Conservation (phyloP, 2,113 vertebrate genomes). For the Jaculus jaculus region DNA sequence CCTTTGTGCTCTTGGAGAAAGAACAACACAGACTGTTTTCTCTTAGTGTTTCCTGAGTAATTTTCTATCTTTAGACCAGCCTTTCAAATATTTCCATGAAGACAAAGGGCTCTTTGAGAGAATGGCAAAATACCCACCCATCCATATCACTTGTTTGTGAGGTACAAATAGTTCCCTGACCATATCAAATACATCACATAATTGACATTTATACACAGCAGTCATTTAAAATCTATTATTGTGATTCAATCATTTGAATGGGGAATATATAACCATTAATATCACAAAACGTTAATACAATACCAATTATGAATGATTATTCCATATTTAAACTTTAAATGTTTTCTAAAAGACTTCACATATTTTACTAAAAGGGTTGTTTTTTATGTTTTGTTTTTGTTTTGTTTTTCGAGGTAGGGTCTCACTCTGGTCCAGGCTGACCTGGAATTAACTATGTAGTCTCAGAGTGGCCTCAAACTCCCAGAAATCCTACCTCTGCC, state of each 20-base stretch:
- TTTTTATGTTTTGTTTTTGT: too few species aligned
- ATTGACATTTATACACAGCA: slow-evolving; percentile 62
- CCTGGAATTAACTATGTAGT: too few species aligned
- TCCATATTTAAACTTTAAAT: slow-evolving; percentile 6
- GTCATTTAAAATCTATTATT: slow-evolving; percentile 62
- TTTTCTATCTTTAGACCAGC: slow-evolving; percentile 64
- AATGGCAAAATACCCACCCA: slow-evolving; percentile 59
- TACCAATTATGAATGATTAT: not conserved
- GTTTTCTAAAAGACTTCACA: slow-evolving; percentile 15
- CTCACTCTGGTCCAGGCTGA: too few species aligned
- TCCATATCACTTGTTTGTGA: slow-evolving; percentile 50
- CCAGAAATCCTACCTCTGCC: too few species aligned
- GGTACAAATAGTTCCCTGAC: slow-evolving; percentile 65
- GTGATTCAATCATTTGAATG: slow-evolving; percentile 62
- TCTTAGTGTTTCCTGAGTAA: slow-evolving; percentile 63
- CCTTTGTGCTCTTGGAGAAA: slow-evolving; percentile 67
- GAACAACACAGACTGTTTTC: slow-evolving; percentile 69
- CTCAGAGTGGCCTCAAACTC: too few species aligned
- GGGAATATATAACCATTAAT: slow-evolving; percentile 54
- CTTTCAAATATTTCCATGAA: slow-evolving; percentile 69
- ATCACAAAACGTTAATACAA: slow-evolving; percentile 52
- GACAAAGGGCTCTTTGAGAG: slow-evolving; percentile 61
- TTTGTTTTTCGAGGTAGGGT: too few species aligned
- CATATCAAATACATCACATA: slow-evolving; percentile 67
- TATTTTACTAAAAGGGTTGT: too few species aligned